A percentile compares a stretch with the other conserved stretches of the same genome.
Evolutionary conservation across 2,113 vertebrate species (phyloP).

Genomic region (Trichomycterus rosablanca): DNA sequence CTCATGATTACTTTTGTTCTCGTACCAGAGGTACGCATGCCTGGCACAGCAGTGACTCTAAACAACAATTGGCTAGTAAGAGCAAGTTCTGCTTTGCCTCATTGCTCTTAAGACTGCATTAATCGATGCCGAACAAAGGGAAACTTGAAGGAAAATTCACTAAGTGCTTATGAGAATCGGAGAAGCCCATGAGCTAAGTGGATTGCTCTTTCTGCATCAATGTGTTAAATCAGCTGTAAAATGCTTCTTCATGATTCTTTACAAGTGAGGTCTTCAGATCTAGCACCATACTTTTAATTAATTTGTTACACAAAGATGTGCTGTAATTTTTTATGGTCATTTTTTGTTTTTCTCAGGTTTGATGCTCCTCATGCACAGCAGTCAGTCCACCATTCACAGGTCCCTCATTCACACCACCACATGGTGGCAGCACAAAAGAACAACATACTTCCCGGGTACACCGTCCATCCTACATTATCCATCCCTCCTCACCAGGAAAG

Average conservation of each 20-base stretch:
- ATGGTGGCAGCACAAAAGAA: conserved; percentile 63
- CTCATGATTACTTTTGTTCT: conserved; percentile 67
- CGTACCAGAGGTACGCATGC: conserved; percentile 65
- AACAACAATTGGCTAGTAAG: conserved; percentile 55
- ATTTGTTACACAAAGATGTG: neutral
- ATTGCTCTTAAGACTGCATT: conserved; percentile 68
- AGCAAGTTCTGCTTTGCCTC: conserved; percentile 60
- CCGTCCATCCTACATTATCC: neutral
- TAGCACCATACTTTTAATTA: neutral
- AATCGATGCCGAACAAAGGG: conserved; percentile 68
- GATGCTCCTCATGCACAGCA: conserved; percentile 72
- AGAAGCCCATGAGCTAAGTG: conserved; percentile 64
- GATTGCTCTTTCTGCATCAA: conserved; percentile 56
- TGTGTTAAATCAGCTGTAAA: conserved; percentile 77
- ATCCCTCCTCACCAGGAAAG: conserved; percentile 23
- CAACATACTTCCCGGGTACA: conserved; percentile 20
- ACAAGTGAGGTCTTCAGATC: conserved; percentile 5
- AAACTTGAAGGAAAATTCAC: conserved; percentile 68
- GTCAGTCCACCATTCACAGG: conserved; percentile 50
- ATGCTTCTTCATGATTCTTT: conserved; percentile 57
- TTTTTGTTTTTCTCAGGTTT: conserved; percentile 67
- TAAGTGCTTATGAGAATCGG: conserved; percentile 77
- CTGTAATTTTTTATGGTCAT: neutral
- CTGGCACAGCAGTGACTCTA: conserved; percentile 53
- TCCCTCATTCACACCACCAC: conserved; percentile 35